Percentiles rank a stretch among this genome's conserved stretches.
Conservation (phyloP, 2,113 vertebrate genomes). For the Perccottus glenii region DNA sequence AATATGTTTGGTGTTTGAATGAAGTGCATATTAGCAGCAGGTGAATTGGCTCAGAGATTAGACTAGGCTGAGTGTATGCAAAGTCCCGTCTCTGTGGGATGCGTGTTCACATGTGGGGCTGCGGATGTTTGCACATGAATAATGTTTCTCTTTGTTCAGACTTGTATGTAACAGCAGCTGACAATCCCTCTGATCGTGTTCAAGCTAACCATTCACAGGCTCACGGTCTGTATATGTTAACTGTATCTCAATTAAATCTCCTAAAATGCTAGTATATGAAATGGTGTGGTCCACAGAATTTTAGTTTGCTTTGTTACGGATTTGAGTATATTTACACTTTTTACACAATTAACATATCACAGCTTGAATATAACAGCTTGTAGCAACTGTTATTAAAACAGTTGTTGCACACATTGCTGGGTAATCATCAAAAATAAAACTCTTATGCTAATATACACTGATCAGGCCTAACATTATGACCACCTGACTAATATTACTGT, state of each 20-base stretch:
- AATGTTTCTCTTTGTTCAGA: slow-evolving; percentile 60
- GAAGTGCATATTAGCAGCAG: slow-evolving; percentile 41
- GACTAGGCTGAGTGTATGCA: slow-evolving; percentile 50
- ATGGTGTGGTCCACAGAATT: too few relatives aligned
- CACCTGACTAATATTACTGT: too few relatives aligned
- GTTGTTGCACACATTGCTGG: neutral
- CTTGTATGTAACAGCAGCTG: slow-evolving; percentile 56
- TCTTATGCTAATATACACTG: too few relatives aligned
- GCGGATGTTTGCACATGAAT: slow-evolving; percentile 25
- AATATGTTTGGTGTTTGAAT: slow-evolving; percentile 47
- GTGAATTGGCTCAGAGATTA: slow-evolving; percentile 55
- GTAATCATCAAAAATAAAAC: too few relatives aligned
- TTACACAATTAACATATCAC: neutral
- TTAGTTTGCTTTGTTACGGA: neutral
- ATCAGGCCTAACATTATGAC: too few relatives aligned
- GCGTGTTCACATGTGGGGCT: slow-evolving; percentile 35
- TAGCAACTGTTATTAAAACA: neutral
- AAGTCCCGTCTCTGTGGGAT: slow-evolving; percentile 52
- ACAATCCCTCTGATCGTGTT: slow-evolving; percentile 71
- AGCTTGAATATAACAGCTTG: neutral
- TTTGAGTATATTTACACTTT: neutral
- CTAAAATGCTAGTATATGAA: neutral
- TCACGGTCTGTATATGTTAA: slow-evolving; percentile 15
- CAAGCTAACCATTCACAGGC: slow-evolving; percentile 13
- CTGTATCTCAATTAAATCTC: neutral